Percentiles rank a stretch among this genome's conserved stretches.
phyloP scores from a whole-genome alignment of 2,888 invertebrate species.

The Orthosia cruda region DNA sequence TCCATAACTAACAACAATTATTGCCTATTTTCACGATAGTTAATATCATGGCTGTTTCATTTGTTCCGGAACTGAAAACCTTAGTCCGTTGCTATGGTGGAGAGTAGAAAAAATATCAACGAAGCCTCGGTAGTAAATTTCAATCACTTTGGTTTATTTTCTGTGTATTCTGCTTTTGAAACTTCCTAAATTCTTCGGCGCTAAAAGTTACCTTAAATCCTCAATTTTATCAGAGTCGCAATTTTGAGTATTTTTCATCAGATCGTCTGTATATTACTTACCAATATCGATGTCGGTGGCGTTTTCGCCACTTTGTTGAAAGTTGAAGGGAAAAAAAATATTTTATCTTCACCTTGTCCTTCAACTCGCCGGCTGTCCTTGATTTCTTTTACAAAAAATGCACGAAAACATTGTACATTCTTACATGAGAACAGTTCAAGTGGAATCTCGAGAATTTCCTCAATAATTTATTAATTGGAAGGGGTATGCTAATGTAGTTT shows the following conservation, averaged over 20 bases:
- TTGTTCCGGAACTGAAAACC: conserved; percentile 23
- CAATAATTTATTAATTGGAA: conserved; percentile 46
- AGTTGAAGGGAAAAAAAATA: conserved; percentile 12
- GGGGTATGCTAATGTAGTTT: conserved; percentile 29
- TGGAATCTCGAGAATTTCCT: conserved; percentile 49
- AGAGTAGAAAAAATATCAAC: not conserved
- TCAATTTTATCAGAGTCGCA: not conserved
- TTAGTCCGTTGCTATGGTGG: conserved; percentile 18
- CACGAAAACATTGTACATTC: conserved; percentile 24
- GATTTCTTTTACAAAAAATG: conserved; percentile 20
- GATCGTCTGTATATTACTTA: not conserved
- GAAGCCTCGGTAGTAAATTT: not conserved
- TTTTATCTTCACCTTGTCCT: conserved; percentile 31
- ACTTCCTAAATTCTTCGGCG: not conserved
- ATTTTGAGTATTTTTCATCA: not conserved
- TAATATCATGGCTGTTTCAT: conserved; percentile 25
- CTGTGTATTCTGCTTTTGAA: not conserved
- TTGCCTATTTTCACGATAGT: conserved; percentile 24
- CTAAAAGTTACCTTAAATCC: not conserved
- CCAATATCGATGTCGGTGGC: not conserved
- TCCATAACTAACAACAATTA: conserved; percentile 35
- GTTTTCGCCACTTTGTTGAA: conserved; percentile 13
- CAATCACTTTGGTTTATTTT: conserved; percentile 1
- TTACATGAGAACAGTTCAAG: conserved; percentile 35
- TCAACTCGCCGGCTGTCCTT: conserved; percentile 29